These are phyloP conservation scores for Campylorhamphus procurvoides DNA, from an alignment of 2,113 vertebrate species.

Conservation along the genomic window DNA sequence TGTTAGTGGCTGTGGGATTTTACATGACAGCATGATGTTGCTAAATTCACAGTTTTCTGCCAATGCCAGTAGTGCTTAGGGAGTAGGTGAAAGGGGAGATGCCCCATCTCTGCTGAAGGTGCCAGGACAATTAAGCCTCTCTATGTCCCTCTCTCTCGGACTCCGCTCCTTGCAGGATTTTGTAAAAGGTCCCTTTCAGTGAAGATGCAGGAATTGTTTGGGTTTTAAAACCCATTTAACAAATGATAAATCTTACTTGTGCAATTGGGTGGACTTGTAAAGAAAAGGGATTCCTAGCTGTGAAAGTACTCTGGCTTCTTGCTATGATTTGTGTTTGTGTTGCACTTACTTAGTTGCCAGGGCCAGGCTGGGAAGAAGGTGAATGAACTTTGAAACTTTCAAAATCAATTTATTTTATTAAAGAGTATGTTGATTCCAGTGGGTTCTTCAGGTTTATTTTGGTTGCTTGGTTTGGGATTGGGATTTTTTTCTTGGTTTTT, in stretches of 20 bases:
- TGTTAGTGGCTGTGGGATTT: not conserved
- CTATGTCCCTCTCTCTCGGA: not conserved
- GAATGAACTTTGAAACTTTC: slow-evolving; percentile 38
- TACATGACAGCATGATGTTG: not conserved
- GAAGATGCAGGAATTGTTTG: slow-evolving; percentile 18
- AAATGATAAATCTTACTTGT: not conserved
- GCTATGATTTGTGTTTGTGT: not conserved
- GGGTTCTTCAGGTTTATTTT: not conserved
- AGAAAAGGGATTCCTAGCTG: not conserved
- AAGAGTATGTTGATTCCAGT: not conserved
- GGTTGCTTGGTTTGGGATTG: not conserved
- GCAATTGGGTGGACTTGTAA: not conserved
- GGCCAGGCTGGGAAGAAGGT: slow-evolving; percentile 26
- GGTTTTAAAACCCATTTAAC: slow-evolving; percentile 18
- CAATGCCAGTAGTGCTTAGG: not conserved
- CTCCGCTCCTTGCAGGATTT: not conserved
- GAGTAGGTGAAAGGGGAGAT: not conserved
- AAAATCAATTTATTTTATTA: not conserved
- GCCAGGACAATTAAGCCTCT: not conserved
- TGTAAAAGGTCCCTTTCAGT: not conserved
- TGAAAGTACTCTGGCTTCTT: slow-evolving; percentile 21
- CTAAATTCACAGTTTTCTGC: not conserved
- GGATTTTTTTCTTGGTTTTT: not conserved
- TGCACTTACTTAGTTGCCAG: not conserved
- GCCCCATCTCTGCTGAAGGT: not conserved